phyloP scores from a whole-genome alignment of 2,888 invertebrate genomes.

The Parelbella ahira region DNA sequence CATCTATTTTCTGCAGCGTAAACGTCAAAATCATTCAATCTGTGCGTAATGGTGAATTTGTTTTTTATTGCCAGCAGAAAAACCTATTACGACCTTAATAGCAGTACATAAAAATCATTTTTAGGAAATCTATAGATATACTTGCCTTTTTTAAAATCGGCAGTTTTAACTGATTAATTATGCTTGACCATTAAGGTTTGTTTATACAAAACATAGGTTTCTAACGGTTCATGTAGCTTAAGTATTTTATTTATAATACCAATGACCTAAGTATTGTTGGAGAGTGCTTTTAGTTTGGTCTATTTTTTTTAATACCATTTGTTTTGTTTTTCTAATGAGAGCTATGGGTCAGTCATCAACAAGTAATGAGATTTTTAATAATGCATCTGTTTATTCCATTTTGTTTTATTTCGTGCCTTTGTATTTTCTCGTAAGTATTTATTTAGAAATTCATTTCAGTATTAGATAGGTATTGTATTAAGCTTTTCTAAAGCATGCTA shows the following conservation, averaged over 20 bases:
- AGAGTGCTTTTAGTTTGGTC: no score
- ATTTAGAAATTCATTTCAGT: no score
- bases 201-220: slow-evolving; percentile 6
- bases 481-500: no score
- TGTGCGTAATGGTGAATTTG: not conserved
- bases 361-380: no score
- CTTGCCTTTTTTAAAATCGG: not conserved
- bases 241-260: slow-evolving; percentile 1
- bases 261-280: slow-evolving; percentile 4
- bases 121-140: slow-evolving; percentile 9
- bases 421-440: no score
- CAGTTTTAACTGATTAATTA: not conserved
- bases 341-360: no score
- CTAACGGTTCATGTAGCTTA: slow-evolving; percentile 1
- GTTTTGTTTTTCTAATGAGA: no score
- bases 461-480: no score
- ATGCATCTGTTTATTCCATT: no score
- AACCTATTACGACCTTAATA: slow-evolving; percentile 3
- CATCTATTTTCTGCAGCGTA: slow-evolving; percentile 26
- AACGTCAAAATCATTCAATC: slow-evolving; percentile 21
- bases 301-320: no score
- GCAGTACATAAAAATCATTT: slow-evolving; percentile 6
- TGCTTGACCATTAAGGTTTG: slow-evolving; percentile 29
- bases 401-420: no score
- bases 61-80: slow-evolving; percentile 8